Evolutionary conservation across 2,113 vertebrate genomes (phyloP).

Genomic region (Lepisosteus oculatus): DNA sequence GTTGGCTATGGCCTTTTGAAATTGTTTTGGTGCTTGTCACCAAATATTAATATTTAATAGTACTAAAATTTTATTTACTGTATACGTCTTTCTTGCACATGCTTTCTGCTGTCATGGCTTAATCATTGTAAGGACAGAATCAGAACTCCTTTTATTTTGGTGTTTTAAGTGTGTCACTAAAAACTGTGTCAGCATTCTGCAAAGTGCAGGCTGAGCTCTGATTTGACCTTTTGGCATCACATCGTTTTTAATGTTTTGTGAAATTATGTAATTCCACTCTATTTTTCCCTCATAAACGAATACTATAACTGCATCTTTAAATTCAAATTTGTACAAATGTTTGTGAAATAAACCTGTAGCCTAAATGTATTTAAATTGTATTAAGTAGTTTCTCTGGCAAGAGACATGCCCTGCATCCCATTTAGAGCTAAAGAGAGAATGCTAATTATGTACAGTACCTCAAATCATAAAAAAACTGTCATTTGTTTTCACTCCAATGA

Average conservation of each 20-base stretch:
- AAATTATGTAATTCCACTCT: slow-evolving; percentile 15
- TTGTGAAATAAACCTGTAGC: slow-evolving; percentile 30
- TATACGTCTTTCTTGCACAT: too few species aligned
- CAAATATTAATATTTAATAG: too few species aligned
- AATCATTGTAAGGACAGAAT: too few species aligned
- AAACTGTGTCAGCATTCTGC: too few species aligned
- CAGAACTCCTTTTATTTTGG: too few species aligned
- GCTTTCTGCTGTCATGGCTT: too few species aligned
- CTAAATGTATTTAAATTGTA: slow-evolving; percentile 41
- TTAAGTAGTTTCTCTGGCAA: slow-evolving; percentile 38
- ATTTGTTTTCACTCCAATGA: slow-evolving; percentile 35
- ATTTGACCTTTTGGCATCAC: slow-evolving; percentile 4
- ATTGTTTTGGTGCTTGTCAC: too few species aligned
- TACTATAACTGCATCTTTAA: slow-evolving; percentile 27
- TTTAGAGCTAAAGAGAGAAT: slow-evolving; percentile 27
- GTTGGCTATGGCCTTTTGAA: too few species aligned
- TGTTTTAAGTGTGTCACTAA: too few species aligned
- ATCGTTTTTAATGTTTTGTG: slow-evolving; percentile 14
- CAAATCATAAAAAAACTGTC: slow-evolving; percentile 21
- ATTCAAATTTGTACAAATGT: slow-evolving; percentile 34
- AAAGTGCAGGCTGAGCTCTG: too few species aligned
- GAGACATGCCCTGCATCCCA: slow-evolving; percentile 24
- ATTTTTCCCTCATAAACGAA: slow-evolving; percentile 18
- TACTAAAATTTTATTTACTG: too few species aligned
- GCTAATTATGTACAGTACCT: slow-evolving; percentile 20